Base-by-base conservation (phyloP, 2,113 vertebrate species). In the Ardeotis arabs region DNA sequence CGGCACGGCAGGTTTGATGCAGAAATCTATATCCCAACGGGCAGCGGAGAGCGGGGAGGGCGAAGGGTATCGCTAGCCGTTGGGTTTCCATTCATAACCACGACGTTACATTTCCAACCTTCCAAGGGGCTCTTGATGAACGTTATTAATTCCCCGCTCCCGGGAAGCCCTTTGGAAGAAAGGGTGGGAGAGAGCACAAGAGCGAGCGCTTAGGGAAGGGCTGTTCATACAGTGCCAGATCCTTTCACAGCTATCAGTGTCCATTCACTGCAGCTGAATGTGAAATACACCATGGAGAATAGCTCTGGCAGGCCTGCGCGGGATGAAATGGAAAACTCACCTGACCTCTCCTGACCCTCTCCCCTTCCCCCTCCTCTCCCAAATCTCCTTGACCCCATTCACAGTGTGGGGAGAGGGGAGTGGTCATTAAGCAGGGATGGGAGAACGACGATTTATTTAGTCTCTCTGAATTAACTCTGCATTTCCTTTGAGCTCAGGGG, bases 181-280 rank as follows among this genome's bases (percentile, higher is more conserved):
- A 93, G 90, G 89, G 15, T 76, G 94, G 94, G 86, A 84, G 88
- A 83, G 72, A 92, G 92, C 96, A 9, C 44, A 55, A 79, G 41
- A 29, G 91, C 10, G 10, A 87, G 91, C 1, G 77, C 93, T 77
- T 27, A 27, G 74, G 94, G 88, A 92, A 93, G 94, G 56, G 92
- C 89, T 52, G 78, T 88, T 95, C 89, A 94, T 24, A 8, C 83
- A 17, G 83, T 39, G 96, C 96, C 96, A 74, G 92, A 37, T 25
- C 91, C 86, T 96, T 96, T 95, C 95, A 96, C 92, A 95, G 96
- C 96, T 55, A 76, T 95, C 96, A 82, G 95, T 41, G 92, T 7
- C 74, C 95, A 94, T 97, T 97, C 80, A 97, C 33, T 1, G 37
- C 2, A 1, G 62, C 91, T 96, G 68, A 96, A 93, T 69, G 92